A percentile compares a stretch with the other conserved stretches of the same genome.
Conservation (phyloP, 2,888 invertebrate genomes). For the Synergus umbraculus region DNA sequence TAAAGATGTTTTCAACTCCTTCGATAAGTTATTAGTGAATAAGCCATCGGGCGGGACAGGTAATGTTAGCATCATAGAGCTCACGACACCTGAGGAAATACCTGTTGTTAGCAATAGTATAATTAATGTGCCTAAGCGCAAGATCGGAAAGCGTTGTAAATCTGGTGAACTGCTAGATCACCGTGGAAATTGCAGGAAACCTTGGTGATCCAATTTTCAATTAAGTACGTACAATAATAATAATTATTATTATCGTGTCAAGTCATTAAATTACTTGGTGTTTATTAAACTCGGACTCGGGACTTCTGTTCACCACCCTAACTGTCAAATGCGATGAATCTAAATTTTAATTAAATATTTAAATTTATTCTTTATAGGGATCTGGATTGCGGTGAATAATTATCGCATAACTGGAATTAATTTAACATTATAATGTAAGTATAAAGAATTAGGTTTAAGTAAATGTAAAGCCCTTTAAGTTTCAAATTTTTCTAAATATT, state of each 20-base stretch:
- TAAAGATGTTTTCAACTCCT: neutral
- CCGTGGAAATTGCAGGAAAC: neutral
- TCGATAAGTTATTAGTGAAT: neutral
- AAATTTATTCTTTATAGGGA: neutral
- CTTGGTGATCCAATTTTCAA: neutral
- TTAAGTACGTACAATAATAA: neutral
- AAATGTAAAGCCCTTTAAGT: no score
- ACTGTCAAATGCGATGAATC: neutral
- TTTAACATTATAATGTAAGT: no score
- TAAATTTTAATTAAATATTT: neutral
- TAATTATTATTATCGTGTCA: neutral
- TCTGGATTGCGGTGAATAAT: neutral
- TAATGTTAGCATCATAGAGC: neutral
- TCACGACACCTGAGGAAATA: neutral
- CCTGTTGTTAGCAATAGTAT: neutral
- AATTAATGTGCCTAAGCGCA: neutral
- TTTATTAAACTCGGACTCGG: no score
- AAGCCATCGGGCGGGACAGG: no score
- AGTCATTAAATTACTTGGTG: no score
- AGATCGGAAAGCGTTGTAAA: neutral
- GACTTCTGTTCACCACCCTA: no score
- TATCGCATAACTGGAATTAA: neutral
- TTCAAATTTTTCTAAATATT: no score
- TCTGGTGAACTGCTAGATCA: neutral
- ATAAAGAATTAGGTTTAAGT: no score